Conservation (phyloP, 2,888 invertebrate genomes). For the Oithona nana region DNA sequence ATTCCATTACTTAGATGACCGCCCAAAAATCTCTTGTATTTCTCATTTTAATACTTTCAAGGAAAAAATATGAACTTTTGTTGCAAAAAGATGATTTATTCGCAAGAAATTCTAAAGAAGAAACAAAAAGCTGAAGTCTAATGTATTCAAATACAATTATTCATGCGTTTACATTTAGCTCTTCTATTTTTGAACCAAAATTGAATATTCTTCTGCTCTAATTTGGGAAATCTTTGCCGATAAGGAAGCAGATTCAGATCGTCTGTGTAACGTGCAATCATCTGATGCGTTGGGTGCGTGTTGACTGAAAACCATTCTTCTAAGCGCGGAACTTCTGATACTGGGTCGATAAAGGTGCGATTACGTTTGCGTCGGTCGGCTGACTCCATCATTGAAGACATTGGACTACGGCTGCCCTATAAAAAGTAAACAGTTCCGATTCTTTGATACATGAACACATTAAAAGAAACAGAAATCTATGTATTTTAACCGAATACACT, state of each 20-base stretch:
- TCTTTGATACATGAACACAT: too few species aligned
- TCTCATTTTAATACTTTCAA: neutral
- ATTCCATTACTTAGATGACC: too few species aligned
- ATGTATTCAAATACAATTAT: slow-evolving; percentile 38
- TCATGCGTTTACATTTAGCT: slow-evolving; percentile 90
- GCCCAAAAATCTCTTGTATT: too few species aligned
- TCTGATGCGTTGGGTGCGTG: slow-evolving; percentile 92
- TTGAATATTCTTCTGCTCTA: slow-evolving; percentile 97
- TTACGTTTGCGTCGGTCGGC: slow-evolving; percentile 84
- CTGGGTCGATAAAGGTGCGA: slow-evolving; percentile 96
- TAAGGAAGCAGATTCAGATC: slow-evolving; percentile 92
- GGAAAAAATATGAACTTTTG: neutral
- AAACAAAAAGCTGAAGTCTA: too few species aligned
- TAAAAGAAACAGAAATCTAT: too few species aligned
- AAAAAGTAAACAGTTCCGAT: too few species aligned
- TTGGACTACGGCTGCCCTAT: too few species aligned
- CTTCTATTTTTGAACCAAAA: slow-evolving; percentile 99
- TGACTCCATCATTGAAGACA: slow-evolving; percentile 17
- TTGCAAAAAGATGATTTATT: neutral
- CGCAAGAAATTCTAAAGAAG: too few species aligned
- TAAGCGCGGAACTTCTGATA: slow-evolving; percentile 82
- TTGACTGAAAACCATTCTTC: slow-evolving; percentile 94
- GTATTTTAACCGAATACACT: too few species aligned
- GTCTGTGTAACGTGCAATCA: slow-evolving; percentile 93
- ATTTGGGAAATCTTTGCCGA: slow-evolving; percentile 88